Evolutionary conservation across 2,113 vertebrate genomes (phyloP).

Genomic region (Strix uralensis): DNA sequence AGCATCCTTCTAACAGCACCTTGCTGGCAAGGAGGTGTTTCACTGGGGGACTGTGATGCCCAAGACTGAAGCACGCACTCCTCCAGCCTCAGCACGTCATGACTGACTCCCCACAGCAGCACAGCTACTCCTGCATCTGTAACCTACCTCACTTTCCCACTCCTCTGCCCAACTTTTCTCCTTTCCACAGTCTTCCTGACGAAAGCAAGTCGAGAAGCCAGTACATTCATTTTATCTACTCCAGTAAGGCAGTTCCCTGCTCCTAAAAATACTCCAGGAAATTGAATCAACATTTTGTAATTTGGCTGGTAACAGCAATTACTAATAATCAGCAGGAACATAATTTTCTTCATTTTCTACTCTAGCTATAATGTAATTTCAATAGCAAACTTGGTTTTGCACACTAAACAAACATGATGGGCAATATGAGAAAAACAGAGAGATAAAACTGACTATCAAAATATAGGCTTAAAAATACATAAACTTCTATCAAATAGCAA

Average conservation of each 20-base stretch:
- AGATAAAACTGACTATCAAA: neutral
- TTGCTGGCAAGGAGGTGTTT: neutral
- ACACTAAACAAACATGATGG: neutral
- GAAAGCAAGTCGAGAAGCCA: neutral
- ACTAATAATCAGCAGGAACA: slow-evolving; percentile 34
- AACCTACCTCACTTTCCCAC: neutral
- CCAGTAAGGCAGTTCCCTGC: neutral
- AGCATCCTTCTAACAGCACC: neutral
- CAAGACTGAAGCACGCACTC: neutral
- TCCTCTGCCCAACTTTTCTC: neutral
- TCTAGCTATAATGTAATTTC: slow-evolving; percentile 4
- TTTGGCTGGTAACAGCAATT: slow-evolving; percentile 31
- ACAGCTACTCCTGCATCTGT: neutral
- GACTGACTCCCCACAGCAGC: neutral
- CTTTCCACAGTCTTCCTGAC: neutral
- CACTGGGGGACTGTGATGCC: neutral
- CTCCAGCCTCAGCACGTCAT: neutral
- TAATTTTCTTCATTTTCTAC: slow-evolving; percentile 28
- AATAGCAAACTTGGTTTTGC: neutral
- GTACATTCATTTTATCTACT: neutral
- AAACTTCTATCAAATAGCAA: neutral
- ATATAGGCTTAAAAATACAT: neutral
- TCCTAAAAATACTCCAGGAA: slow-evolving; percentile 45
- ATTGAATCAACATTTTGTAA: slow-evolving; percentile 36
- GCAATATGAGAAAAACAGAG: neutral